Base-by-base conservation (phyloP, 2,797 vertebrate genomes). In the Acomys russatus region DNA sequence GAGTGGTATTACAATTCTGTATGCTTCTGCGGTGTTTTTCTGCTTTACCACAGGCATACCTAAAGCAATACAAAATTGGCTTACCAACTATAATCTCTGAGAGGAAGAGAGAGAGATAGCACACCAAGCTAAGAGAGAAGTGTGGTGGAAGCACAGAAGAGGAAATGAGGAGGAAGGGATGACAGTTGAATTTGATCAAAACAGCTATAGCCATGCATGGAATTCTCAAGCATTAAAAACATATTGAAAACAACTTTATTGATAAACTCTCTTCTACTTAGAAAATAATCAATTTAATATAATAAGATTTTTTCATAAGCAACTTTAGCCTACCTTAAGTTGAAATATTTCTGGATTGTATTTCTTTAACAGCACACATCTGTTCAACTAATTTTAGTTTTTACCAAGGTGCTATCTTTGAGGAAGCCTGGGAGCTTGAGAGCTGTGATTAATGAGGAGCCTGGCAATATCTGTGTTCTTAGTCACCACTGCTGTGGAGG, bases 361-460 rank as follows among this genome's bases (percentile, higher is more conserved):
- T 87, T 95, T 63, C 64, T 83, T 88, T 91, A 74, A 71, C 49
- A 84, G 89, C 83, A 25, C 63, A 74, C 35, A 68, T 38, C 70
- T 2, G 61, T 94, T 92, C 63, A 59, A 8, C 25, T 54, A 49
- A 61, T 76, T 70, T 59, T 51, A 51, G 20, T 56, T 64, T 83
- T 87, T 59, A 23, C 33, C 0, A 2, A 14, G 18, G 20, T 80
- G 3, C 89, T 84, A 51, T 59, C 17, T n/a, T 73, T 49, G 20
- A 33, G 85, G 28, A 30, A 30, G 9, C 44, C 71, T 66, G 86
- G 80, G 49, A 66, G 89, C 28, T 44, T n/a, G n/a, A 90, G n/a
- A 15, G 11, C 18, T 35, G 4, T 86, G 94, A 90, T 63, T 54
- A 35, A 89, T 89, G 73, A 77, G 22, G 70, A 51, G 11, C 14